A percentile compares a stretch with the other conserved stretches of the same genome.
Conservation (phyloP, 1,140 invertebrate genomes). For the Popillia japonica region DNA sequence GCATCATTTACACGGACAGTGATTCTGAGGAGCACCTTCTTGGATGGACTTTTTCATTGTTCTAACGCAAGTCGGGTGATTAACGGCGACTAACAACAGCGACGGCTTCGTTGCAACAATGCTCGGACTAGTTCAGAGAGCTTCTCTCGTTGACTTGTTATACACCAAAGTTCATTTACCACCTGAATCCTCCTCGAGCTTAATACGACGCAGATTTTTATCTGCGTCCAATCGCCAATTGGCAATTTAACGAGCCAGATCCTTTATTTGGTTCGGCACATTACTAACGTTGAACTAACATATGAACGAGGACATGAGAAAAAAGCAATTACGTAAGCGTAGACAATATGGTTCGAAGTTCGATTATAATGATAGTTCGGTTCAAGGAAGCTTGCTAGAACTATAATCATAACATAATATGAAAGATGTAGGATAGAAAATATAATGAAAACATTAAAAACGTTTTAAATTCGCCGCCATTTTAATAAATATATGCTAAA, state of each 20-base stretch:
- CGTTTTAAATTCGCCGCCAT: too few relatives aligned
- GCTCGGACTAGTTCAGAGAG: neutral
- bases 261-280: constrained; percentile 35
- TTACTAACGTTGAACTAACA: constrained; percentile 9
- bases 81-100: constrained; percentile 18
- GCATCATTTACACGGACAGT: neutral
- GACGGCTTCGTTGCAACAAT: neutral
- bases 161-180: constrained; percentile 34
- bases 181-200: constrained; percentile 23
- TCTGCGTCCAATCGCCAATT: constrained; percentile 34
- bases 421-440: too few relatives aligned
- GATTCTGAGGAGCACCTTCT: neutral
- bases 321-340: neutral
- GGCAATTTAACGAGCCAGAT: constrained; percentile 26
- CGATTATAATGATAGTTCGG: neutral
- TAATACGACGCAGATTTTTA: constrained; percentile 39
- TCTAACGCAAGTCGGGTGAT: constrained; percentile 19
- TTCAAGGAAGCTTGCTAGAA: neutral
- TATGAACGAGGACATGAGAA: neutral
- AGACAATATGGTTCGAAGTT: neutral
- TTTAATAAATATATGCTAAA: too few relatives aligned
- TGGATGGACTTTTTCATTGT: constrained; percentile 27
- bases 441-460: too few relatives aligned
- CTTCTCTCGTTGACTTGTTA: constrained; percentile 20
- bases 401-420: neutral